Base-by-base conservation (phyloP, 2,113 vertebrate species). In the Phrynosoma blainvillii region DNA sequence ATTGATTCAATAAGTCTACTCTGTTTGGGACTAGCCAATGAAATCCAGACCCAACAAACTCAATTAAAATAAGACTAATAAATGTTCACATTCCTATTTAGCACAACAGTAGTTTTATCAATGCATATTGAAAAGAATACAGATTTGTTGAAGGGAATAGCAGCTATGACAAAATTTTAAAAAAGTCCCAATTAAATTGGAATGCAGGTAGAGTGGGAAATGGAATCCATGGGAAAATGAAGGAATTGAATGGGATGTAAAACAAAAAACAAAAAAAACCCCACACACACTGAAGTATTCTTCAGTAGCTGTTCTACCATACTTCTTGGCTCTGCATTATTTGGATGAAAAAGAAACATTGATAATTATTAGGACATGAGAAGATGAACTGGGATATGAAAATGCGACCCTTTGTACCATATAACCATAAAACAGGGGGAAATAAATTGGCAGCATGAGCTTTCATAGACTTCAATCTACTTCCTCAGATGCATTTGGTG, bases 381-480 rank as follows among this genome's bases (percentile, higher is more conserved):
- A 27, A 89, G 54, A 16, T 88, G 81, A 91, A 23, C 56, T 86
- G 79, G 90, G 65, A 18, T 54, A 93, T 90, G 87, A 79, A 90
- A 91, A 92, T 81, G 2, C 18, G 62, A 79, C 20, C 42, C 40
- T 93, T 91, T 89, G 84, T 90, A 89, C 83, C 88, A 88, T 54
- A 62, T 74, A 85, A 90, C 76, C 88, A 79, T 87, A 92, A 92
- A 77, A 92, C 91, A 78, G 32, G 87, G 91, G 5, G 36, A 36
- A 36, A 36, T 36, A 36, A 36, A 36, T 36, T 36, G 36, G 36
- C 36, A 36, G 36, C 36, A 36, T 36, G 36, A 2, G 36, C 36
- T 36, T 36, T 36, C 36, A 36, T 36, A 36, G 36, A 36, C 36
- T 36, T 36, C 36, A 36, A 2, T 36, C 36, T 36, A 36, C 36